phyloP scores from a whole-genome alignment of 2,113 vertebrate species.

The Zosterops japonicus region DNA sequence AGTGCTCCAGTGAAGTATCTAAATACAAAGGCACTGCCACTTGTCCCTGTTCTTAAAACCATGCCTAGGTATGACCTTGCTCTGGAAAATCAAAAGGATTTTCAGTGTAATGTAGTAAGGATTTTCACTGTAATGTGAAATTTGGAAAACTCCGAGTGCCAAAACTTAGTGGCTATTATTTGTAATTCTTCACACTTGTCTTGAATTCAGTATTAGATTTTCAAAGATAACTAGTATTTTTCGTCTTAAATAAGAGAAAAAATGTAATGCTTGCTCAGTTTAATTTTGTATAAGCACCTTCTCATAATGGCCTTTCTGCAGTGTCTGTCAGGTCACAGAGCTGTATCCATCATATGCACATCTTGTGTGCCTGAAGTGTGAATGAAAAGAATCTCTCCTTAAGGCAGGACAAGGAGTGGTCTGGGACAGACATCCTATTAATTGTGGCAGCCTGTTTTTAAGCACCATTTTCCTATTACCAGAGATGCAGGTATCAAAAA shows the following conservation, averaged over 20 bases:
- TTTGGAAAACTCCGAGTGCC: background rate
- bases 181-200: background rate
- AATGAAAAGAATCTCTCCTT: background rate
- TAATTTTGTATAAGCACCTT: background rate
- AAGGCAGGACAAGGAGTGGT: background rate
- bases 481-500: background rate
- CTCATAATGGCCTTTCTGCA: background rate
- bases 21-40: background rate
- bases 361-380: background rate
- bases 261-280: background rate
- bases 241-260: background rate
- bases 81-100: background rate
- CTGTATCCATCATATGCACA: accelerated
- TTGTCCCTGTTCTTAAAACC: background rate
- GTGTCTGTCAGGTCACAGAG: background rate
- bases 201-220: background rate
- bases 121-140: background rate
- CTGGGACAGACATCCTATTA: background rate
- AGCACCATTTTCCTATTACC: background rate
- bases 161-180: background rate
- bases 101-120: background rate
- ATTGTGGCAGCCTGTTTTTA: background rate
- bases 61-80: background rate
- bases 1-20: background rate
- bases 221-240: background rate